phyloP scores from a whole-genome alignment of 1,140 invertebrate genomes.

The Aphis gossypii region DNA sequence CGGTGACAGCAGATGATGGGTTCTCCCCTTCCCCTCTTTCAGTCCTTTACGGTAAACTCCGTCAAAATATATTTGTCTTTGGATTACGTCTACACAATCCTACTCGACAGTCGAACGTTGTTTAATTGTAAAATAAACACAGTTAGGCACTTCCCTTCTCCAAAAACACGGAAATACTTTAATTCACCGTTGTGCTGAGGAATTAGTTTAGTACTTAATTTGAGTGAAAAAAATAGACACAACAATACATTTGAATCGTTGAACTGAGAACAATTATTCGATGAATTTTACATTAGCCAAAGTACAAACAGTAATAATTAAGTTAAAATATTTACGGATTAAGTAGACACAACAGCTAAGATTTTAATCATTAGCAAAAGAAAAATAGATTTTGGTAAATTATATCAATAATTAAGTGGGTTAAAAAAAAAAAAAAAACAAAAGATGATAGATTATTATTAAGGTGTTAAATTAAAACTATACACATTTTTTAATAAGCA shows the following conservation, averaged over 20 bases:
- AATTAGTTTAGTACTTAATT: conserved; percentile 22
- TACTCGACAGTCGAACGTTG: conserved; percentile 33
- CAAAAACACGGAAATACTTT: neutral
- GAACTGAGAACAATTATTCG: conserved; percentile 6
- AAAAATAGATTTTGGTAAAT: neutral
- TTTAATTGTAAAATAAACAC: conserved; percentile 43
- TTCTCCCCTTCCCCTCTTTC: neutral
- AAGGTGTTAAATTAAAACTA: neutral
- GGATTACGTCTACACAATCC: conserved; percentile 22
- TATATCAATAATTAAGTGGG: neutral
- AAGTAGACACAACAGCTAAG: neutral
- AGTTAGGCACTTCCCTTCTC: neutral
- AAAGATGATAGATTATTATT: neutral
- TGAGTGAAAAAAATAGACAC: neutral
- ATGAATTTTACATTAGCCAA: neutral
- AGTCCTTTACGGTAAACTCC: neutral
- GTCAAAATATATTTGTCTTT: conserved; percentile 14
- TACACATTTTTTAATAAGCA: neutral
- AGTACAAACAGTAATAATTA: neutral
- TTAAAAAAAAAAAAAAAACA: neutral
- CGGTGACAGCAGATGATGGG: neutral
- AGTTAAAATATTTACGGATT: neutral
- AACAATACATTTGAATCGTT: neutral
- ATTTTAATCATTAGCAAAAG: neutral
- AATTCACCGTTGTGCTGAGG: neutral